Percentiles rank a stretch among this genome's conserved stretches.
Conservation (phyloP, 1,140 invertebrate genomes). For the Brachionus rotundiformis region DNA sequence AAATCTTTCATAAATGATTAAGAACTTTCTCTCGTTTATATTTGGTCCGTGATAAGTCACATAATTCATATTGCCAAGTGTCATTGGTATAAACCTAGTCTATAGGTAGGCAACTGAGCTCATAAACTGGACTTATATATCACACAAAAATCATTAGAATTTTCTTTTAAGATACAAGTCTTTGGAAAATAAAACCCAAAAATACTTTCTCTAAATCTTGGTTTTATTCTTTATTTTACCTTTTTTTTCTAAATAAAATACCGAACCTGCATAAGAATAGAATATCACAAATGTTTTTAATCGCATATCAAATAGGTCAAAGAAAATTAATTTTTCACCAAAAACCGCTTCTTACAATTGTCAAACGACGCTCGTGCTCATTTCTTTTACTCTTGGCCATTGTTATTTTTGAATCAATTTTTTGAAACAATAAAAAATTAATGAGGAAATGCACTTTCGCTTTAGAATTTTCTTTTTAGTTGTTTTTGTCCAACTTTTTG, state of each 20-base stretch:
- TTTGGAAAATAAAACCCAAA: no score
- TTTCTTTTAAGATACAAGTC: no score
- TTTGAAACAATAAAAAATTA: constrained; percentile 17
- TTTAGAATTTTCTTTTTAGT: neutral
- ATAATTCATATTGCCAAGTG: constrained; percentile 2
- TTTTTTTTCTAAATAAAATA: neutral
- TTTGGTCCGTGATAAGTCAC: constrained; percentile 2
- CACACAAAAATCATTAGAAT: no score
- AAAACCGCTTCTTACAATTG: constrained; percentile 20
- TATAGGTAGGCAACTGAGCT: neutral
- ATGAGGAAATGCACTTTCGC: constrained; percentile 12
- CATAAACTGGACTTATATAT: neutral
- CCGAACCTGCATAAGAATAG: neutral
- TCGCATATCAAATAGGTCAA: constrained; percentile 21
- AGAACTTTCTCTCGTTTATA: neutral
- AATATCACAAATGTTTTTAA: constrained; percentile 24
- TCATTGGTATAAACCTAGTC: neutral
- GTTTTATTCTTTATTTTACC: neutral
- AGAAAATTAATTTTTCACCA: constrained; percentile 33
- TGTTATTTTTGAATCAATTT: constrained; percentile 13
- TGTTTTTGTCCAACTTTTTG: constrained; percentile 7
- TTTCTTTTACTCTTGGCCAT: neutral
- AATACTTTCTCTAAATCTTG: neutral
- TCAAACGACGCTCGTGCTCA: constrained; percentile 1
- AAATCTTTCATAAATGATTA: constrained; percentile 4